phyloP scores from a whole-genome alignment of 2,888 invertebrate genomes.

The Polia nebulosa region DNA sequence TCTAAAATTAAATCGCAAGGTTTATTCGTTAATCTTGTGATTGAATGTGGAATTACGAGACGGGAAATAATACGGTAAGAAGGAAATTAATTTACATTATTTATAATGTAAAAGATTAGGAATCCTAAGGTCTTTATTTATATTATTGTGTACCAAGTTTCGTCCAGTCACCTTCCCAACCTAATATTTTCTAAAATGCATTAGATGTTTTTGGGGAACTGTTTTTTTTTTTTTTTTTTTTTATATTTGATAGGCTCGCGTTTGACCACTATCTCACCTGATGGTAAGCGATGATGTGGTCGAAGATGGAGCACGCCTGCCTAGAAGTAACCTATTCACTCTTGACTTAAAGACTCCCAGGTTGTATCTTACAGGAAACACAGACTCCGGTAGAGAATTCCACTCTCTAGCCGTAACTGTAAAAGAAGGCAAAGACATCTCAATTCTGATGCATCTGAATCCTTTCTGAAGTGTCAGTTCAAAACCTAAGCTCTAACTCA shows the following conservation, averaged over 20 bases:
- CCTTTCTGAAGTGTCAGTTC: neutral
- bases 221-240: neutral
- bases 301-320: no score
- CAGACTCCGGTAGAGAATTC: no score
- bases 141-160: neutral
- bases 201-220: neutral
- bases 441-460: neutral
- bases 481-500: neutral
- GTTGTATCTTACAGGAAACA: no score
- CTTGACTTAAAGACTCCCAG: no score
- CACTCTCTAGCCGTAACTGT: neutral
- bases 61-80: constrained; percentile 30
- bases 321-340: no score
- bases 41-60: constrained; percentile 18
- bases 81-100: neutral
- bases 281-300: no score
- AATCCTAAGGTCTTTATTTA: neutral
- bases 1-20: neutral
- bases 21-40: constrained; percentile 14
- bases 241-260: no score
- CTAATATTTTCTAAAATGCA: neutral
- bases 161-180: no score
- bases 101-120: neutral
- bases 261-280: no score
- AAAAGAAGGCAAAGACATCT: neutral